Evolutionary conservation across 2,113 vertebrate genomes (phyloP).

Genomic region (Calypte anna): DNA sequence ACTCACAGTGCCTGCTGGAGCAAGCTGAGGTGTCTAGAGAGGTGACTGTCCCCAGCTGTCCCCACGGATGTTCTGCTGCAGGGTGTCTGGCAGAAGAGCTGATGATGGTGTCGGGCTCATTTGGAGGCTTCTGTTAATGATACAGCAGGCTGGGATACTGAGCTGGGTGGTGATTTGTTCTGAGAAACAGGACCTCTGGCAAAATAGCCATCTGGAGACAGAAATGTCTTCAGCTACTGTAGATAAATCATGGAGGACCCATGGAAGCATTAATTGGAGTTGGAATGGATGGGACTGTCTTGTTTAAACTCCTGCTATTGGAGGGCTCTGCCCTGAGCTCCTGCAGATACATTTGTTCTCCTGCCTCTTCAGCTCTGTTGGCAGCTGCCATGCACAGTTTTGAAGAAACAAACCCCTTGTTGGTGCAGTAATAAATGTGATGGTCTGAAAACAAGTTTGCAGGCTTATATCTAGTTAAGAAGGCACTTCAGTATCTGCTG

Average conservation of each 20-base stretch:
- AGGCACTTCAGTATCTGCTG: background rate
- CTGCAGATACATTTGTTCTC: background rate
- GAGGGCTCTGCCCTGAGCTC: background rate
- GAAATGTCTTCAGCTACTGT: background rate
- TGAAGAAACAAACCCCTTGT: background rate
- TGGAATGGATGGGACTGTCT: background rate
- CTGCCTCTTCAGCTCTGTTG: background rate
- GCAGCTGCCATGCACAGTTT: background rate
- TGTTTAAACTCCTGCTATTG: background rate
- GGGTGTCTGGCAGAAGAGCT: background rate
- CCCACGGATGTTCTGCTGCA: background rate
- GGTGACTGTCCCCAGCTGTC: background rate
- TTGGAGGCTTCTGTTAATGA: background rate
- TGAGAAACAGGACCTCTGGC: background rate
- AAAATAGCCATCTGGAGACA: background rate
- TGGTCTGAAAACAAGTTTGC: background rate
- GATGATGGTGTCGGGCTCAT: background rate
- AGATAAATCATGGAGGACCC: background rate
- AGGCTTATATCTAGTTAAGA: background rate
- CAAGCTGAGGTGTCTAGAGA: background rate
- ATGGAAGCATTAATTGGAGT: background rate
- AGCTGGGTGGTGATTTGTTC: background rate
- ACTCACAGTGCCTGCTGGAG: background rate
- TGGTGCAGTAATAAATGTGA: background rate
- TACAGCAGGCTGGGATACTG: background rate